Evolutionary conservation across 2,888 invertebrate species (phyloP), one percentile per base, ranked within the genome.

Genomic region (Nipponacmea schrenckii): DNA sequence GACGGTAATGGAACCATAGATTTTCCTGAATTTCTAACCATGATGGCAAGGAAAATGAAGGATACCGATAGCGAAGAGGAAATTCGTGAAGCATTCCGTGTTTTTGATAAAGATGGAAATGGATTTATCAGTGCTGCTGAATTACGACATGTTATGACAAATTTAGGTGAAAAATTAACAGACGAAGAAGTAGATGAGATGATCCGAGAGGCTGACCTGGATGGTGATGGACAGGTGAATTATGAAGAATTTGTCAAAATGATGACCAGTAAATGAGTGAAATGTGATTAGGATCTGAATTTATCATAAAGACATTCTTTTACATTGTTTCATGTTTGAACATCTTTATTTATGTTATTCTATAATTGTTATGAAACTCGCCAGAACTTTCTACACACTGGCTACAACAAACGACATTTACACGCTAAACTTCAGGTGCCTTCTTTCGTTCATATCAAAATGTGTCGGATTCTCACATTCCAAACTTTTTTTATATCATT

Each of bases 41-140:
- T 98, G 98, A 98, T 98, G 98, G 97, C 98, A 88, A 94, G 97
- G 89, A 98, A 98, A 93, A 98, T 97, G 97, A 97, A 97, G 91
- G 98, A 98, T 92, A 97, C 97, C 83, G 98, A 98, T 92, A 86
- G 96, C 90, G 97, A 97, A 93, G 97, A 97, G 91, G 98, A 98
- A 91, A 97, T 98, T 91, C 94, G 97, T 91, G 75, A 75, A 50
- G 77, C 78, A 67, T 78, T 78, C 77, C 75, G 73, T 69, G 73
- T 78, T 70, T 78, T 78, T 66, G 78, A 78, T 71, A 76, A 78
- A 64, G 74, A 78, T 73, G 76, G 78, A 10, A 75, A 78, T 68
- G 76, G 76, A 62, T 76, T 70, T 73, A 78, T 78, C 75, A 75
- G 73, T 69, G 72, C 75, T n/a, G 68, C 68, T 5, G 78, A 78